Conservation (phyloP, 2,888 invertebrate species). For the Germaria angustata region DNA sequence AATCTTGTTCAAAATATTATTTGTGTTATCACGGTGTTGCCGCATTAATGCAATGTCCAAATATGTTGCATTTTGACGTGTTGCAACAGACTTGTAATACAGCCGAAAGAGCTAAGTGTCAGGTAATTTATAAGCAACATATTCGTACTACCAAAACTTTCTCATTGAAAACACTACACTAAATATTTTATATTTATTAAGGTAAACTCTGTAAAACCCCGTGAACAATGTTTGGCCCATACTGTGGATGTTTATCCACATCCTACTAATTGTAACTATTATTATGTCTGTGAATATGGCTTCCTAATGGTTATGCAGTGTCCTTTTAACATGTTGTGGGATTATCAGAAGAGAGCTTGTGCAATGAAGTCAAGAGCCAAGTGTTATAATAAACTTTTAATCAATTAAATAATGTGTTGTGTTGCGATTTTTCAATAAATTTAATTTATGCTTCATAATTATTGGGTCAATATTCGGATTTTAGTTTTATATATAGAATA, state of each 20-base stretch:
- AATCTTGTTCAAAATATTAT: conserved; percentile 75
- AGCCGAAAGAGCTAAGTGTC: conserved; percentile 73
- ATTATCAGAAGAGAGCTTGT: conserved; percentile 73
- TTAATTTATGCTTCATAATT: background rate
- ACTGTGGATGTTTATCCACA: conserved; percentile 75
- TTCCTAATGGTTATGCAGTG: conserved; percentile 77
- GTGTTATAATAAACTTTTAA: conserved; percentile 66
- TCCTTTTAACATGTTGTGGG: conserved; percentile 77
- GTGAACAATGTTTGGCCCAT: conserved; percentile 43
- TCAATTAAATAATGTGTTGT: background rate
- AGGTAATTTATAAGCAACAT: conserved; percentile 67
- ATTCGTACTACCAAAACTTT: background rate
- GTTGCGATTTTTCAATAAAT: background rate
- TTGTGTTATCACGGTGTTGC: conserved; percentile 74
- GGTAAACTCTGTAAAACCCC: background rate
- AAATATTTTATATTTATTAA: background rate
- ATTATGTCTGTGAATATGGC: conserved; percentile 75
- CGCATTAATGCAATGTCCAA: conserved; percentile 74
- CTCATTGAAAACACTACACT: background rate
- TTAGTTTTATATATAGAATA: too few relatives aligned
- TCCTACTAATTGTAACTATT: conserved; percentile 76
- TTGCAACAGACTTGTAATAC: conserved; percentile 75
- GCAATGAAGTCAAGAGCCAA: conserved; percentile 69
- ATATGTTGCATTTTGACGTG: conserved; percentile 74
- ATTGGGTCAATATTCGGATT: too few relatives aligned